Evolutionary conservation across 92 coral and sea anemone species (phyloP).

Genomic region (Paramuricea clavata): DNA sequence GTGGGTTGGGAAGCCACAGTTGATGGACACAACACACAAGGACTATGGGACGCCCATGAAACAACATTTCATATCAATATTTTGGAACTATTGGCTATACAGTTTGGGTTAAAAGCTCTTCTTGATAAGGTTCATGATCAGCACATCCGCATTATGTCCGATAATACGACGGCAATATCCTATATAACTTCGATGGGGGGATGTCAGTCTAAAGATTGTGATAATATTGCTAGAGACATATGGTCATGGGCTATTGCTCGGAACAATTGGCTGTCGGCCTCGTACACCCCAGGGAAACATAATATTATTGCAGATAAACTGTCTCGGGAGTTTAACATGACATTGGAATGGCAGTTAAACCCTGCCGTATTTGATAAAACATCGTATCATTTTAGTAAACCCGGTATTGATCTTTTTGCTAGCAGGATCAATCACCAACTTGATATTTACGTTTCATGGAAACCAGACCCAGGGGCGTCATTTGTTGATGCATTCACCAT

Average conservation of each 20-base stretch:
- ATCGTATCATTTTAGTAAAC: background rate
- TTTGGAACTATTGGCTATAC: constrained; percentile 34
- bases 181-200: constrained; percentile 68
- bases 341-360: constrained; percentile 41
- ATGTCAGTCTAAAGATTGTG: constrained; percentile 47
- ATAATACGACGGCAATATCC: constrained; percentile 46
- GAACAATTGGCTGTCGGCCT: too few relatives aligned
- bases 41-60: constrained; percentile 12
- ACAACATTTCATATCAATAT: constrained; percentile 56
- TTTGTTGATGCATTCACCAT: constrained; percentile 43
- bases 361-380: background rate
- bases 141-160: constrained; percentile 58
- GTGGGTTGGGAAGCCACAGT: constrained; percentile 61
- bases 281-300: constrained; percentile 57
- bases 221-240: constrained; percentile 35
- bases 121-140: constrained; percentile 43
- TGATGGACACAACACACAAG: constrained; percentile 50
- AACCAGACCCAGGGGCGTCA: constrained; percentile 57
- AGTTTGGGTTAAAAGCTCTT: constrained; percentile 60
- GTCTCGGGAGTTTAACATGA: background rate
- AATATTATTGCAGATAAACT: background rate
- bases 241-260: too few relatives aligned
- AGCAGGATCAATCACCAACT: constrained; percentile 45
- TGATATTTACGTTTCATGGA: constrained; percentile 37
- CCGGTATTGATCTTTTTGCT: constrained; percentile 57